These are phyloP conservation scores for Neomorphus geoffroyi DNA, from an alignment of 2,797 vertebrate species.

Conservation along the genomic window DNA sequence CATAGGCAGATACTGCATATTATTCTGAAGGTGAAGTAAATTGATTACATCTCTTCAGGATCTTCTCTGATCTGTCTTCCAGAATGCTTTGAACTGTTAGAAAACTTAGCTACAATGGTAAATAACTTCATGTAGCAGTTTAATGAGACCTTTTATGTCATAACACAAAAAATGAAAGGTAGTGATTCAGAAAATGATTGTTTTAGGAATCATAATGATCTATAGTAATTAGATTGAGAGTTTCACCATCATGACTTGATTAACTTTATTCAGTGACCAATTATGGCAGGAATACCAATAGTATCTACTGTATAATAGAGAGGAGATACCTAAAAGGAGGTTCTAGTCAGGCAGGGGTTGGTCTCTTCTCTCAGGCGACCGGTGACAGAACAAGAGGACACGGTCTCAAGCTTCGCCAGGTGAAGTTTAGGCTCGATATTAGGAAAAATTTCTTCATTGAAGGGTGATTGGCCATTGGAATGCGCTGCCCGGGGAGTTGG, in stretches of 20 bases:
- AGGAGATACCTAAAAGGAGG: too few species aligned
- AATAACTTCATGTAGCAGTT: rapidly evolving
- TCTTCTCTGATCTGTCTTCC: neutral
- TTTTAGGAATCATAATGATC: neutral
- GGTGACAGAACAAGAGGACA: too few species aligned
- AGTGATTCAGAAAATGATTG: neutral
- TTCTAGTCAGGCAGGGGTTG: too few species aligned
- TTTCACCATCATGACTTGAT: neutral
- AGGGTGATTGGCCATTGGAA: too few species aligned
- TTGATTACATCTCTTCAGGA: neutral
- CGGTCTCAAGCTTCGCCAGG: too few species aligned
- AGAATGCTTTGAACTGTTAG: neutral
- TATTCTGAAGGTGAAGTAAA: neutral
- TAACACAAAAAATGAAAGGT: neutral
- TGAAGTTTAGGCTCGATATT: too few species aligned
- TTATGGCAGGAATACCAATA: neutral
- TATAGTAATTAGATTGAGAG: neutral
- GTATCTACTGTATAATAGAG: neutral
- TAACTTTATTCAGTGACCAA: neutral
- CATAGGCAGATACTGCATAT: neutral
- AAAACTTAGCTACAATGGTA: neutral
- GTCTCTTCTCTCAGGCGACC: too few species aligned
- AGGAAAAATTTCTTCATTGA: too few species aligned
- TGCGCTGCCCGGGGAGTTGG: too few species aligned
- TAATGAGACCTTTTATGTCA: neutral